Conservation (phyloP, 35 echinoderm and acorn worm species). For the Ophioderma brevispina region DNA sequence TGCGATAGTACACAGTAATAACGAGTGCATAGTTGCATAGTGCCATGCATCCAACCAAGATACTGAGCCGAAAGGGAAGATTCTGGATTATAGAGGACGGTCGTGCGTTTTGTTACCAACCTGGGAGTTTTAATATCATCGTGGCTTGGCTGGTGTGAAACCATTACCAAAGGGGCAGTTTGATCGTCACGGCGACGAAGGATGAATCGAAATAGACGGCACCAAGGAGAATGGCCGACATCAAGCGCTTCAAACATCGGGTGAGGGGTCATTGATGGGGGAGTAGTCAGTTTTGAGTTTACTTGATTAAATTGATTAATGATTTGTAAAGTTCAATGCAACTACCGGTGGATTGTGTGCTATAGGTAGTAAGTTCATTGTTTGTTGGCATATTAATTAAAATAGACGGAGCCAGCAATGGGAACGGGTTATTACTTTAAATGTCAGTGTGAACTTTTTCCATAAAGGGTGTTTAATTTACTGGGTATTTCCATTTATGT, state of each 20-base stretch:
- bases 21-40: not conserved
- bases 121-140: not conserved
- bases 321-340: too few species aligned
- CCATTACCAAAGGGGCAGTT: not conserved
- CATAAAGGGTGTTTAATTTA: too few species aligned
- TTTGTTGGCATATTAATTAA: too few species aligned
- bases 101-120: not conserved
- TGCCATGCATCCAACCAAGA: not conserved
- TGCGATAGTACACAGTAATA: not conserved
- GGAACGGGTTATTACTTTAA: too few species aligned
- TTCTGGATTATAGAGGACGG: not conserved
- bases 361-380: too few species aligned
- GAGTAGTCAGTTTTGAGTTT: too few species aligned
- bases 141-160: not conserved
- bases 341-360: too few species aligned
- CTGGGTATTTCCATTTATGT: too few species aligned
- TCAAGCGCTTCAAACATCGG: not conserved
- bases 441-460: too few species aligned
- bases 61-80: not conserved
- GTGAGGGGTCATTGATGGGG: slow-evolving; percentile 1
- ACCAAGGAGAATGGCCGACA: not conserved
- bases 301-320: too few species aligned
- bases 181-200: not conserved
- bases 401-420: too few species aligned
- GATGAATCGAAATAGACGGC: not conserved